phyloP scores from a whole-genome alignment of 2,113 vertebrate species.

The Paradisaea rubra region DNA sequence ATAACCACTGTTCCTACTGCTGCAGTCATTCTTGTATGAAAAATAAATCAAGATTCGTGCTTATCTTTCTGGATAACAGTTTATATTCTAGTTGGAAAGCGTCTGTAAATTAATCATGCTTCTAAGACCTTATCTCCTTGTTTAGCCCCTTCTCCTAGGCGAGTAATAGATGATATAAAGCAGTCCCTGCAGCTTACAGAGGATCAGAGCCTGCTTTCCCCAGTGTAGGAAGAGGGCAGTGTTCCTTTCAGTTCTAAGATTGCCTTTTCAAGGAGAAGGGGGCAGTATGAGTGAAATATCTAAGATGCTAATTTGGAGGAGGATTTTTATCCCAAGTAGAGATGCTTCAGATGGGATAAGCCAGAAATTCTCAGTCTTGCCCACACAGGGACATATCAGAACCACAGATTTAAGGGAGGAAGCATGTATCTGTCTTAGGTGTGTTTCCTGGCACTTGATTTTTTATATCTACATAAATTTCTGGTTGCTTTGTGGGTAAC shows the following conservation, averaged over 20 bases:
- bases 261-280: conserved; percentile 4
- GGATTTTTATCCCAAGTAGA: not conserved
- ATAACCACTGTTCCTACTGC: not conserved
- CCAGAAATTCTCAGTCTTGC: not conserved
- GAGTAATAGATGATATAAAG: not conserved
- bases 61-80: not conserved
- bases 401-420: not conserved
- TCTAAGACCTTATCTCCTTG: not conserved
- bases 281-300: not conserved
- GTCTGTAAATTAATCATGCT: not conserved
- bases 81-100: not conserved
- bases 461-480: not conserved
- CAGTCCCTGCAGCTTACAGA: not conserved
- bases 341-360: not conserved
- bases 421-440: not conserved
- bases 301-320: not conserved
- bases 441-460: not conserved
- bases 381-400: not conserved
- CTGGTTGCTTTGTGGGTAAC: not conserved
- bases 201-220: not conserved
- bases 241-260: not conserved
- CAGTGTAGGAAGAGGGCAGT: conserved; percentile 22
- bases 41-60: not conserved
- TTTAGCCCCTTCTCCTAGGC: not conserved
- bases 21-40: not conserved